A percentile compares a stretch with the other conserved stretches of the same genome.
Conservation (phyloP, 2,797 vertebrate genomes). For the Pseudochirops corinnae region DNA sequence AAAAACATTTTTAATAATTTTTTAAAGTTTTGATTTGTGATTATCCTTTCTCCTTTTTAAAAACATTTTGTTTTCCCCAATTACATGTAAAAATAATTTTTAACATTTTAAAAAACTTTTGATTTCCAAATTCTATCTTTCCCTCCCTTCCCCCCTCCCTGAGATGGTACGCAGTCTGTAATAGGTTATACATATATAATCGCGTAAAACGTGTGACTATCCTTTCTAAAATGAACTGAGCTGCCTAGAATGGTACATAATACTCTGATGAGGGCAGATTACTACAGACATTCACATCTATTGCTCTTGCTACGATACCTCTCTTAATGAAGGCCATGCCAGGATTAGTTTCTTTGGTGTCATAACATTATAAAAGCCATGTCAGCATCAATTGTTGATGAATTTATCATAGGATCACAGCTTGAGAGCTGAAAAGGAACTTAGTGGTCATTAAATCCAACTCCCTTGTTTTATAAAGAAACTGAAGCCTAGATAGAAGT, state of each 20-base stretch:
- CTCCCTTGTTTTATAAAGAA: background rate
- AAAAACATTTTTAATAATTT: too few relatives aligned
- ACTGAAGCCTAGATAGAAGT: background rate
- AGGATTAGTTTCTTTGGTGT: background rate
- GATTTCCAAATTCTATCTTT: background rate
- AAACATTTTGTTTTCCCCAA: background rate
- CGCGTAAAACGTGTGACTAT: background rate
- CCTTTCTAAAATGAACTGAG: background rate
- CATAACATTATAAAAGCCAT: background rate
- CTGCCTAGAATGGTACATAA: background rate
- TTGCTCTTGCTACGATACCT: background rate
- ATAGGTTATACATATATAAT: background rate
- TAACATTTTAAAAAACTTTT: background rate
- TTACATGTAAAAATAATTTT: too few relatives aligned
- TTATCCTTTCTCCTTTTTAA: background rate
- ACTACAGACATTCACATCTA: background rate
- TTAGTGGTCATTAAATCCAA: background rate
- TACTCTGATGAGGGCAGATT: background rate
- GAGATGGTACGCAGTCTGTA: background rate
- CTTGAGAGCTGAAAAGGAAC: background rate
- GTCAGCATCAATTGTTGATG: background rate
- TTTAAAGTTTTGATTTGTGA: background rate
- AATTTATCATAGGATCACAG: background rate
- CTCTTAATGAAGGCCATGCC: background rate
- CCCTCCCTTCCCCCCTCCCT: background rate